Conservation (phyloP, 2,888 invertebrate species). For the Thymelicus acteon region DNA sequence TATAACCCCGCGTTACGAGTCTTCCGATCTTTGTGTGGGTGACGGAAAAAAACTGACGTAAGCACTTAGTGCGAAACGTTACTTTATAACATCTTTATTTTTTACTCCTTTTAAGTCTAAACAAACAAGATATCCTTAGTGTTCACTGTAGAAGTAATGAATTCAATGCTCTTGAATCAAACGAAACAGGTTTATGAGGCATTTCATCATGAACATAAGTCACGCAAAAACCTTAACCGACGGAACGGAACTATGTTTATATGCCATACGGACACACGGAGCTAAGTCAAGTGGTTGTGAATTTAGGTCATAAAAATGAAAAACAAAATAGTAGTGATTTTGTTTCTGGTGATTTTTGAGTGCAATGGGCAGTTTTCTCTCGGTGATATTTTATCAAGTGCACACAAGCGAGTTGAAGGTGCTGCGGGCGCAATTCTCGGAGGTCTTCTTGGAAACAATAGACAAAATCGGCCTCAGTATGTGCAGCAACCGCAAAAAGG, state of each 20-base stretch:
- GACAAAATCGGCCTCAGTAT: slow-evolving; percentile 43
- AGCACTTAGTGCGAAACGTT: background rate
- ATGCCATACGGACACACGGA: background rate
- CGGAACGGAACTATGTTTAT: background rate
- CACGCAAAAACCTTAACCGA: background rate
- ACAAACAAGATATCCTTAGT: background rate
- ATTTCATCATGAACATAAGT: background rate
- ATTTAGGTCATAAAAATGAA: slow-evolving; percentile 39
- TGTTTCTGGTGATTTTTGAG: slow-evolving; percentile 47
- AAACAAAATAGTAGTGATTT: slow-evolving; percentile 43
- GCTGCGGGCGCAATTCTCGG: slow-evolving; percentile 59
- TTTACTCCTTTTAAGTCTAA: too few species aligned
- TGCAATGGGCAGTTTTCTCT: slow-evolving; percentile 49
- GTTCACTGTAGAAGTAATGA: background rate
- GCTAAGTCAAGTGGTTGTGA: slow-evolving; percentile 4
- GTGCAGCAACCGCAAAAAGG: slow-evolving; percentile 52
- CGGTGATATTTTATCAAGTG: slow-evolving; percentile 52
- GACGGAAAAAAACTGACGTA: slow-evolving; percentile 1
- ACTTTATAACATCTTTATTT: background rate
- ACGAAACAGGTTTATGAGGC: slow-evolving; percentile 29
- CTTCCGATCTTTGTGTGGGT: background rate
- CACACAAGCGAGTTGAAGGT: slow-evolving; percentile 53
- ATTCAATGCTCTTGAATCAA: background rate
- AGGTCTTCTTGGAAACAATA: slow-evolving; percentile 49
- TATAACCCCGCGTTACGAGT: background rate